phyloP scores from a whole-genome alignment of 2,888 invertebrate genomes.

The Acronicta psi region DNA sequence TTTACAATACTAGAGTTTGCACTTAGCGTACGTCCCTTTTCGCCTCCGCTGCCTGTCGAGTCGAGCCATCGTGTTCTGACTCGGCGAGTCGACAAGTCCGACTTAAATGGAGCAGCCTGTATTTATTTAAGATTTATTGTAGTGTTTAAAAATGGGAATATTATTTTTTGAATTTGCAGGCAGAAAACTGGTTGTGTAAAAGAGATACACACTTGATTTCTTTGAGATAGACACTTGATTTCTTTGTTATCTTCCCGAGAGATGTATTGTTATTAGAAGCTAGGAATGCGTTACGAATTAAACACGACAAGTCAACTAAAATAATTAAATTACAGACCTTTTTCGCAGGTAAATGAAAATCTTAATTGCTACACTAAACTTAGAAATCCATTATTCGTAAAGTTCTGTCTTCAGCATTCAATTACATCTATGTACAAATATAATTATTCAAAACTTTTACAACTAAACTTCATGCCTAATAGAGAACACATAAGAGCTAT shows the following conservation, averaged over 20 bases:
- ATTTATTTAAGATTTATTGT: conserved; percentile 42
- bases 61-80: conserved; percentile 34
- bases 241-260: too few relatives aligned
- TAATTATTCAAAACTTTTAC: conserved; percentile 1
- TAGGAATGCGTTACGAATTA: too few relatives aligned
- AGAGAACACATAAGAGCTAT: not conserved
- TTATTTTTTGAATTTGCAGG: conserved; percentile 7
- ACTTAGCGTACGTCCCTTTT: conserved; percentile 62
- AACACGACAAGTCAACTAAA: too few relatives aligned
- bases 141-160: conserved; percentile 20
- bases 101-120: conserved; percentile 49
- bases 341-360: too few relatives aligned
- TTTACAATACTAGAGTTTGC: conserved; percentile 70
- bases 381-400: not conserved
- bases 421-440: not conserved
- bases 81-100: conserved; percentile 41
- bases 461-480: not conserved
- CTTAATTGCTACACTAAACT: too few relatives aligned
- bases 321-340: too few relatives aligned
- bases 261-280: too few relatives aligned
- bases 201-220: too few relatives aligned
- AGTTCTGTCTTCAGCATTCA: not conserved
- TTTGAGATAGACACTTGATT: too few relatives aligned
- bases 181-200: not conserved
- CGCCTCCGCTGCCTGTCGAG: conserved; percentile 32